These are phyloP conservation scores for Arvicola amphibius DNA, from an alignment of 2,797 vertebrate genomes.

Conservation along the genomic window DNA sequence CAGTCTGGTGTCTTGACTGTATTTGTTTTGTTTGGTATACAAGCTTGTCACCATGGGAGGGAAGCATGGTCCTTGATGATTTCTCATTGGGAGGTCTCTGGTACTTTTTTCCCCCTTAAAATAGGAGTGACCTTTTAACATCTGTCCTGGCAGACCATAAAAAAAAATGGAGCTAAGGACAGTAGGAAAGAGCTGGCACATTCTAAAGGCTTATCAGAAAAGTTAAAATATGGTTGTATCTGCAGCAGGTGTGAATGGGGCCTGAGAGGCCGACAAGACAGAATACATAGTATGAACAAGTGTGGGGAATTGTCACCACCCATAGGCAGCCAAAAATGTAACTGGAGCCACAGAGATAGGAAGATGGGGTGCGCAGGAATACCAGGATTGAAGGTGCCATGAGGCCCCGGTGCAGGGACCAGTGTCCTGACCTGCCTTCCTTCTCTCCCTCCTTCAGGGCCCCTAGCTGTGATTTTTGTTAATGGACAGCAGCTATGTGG, in stretches of 20 bases:
- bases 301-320: background rate
- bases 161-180: background rate
- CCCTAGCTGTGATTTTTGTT: background rate
- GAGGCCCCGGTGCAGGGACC: background rate
- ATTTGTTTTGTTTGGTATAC: background rate
- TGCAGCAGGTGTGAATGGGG: background rate
- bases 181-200: background rate
- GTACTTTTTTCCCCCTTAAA: background rate
- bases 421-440: background rate
- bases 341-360: background rate
- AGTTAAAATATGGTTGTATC: background rate
- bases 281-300: background rate
- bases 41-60: background rate
- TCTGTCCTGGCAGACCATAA: slow-evolving; percentile 22
- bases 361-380: background rate
- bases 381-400: rapidly evolving
- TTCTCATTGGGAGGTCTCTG: slow-evolving; percentile 30
- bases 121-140: background rate
- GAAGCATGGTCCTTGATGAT: background rate
- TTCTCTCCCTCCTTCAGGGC: background rate
- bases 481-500: background rate
- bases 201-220: background rate
- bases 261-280: background rate
- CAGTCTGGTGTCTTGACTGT: background rate
- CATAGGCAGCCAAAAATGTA: background rate